Percentiles rank a stretch among this genome's conserved stretches.
Evolutionary conservation across 2,888 invertebrate genomes (phyloP).

Genomic region (Aethes cnicana): DNA sequence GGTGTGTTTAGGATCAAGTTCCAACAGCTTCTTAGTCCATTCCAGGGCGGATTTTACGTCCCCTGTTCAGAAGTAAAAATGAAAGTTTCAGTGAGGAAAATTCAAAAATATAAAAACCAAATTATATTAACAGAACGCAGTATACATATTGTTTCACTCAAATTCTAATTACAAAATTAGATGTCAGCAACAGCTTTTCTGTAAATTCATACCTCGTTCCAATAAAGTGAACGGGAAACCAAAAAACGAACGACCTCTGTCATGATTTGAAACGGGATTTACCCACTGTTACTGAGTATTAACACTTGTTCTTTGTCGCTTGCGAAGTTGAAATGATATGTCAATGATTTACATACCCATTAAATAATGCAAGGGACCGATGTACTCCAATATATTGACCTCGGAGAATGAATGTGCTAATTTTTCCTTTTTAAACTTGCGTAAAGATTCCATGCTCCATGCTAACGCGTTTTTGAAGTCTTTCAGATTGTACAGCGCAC

Average conservation of each 20-base stretch:
- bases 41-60: constrained; percentile 92
- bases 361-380: constrained; percentile 96
- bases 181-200: no score
- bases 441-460: constrained; percentile 97
- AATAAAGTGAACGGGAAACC: no score
- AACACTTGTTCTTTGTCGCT: no score
- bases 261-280: no score
- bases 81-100: background rate
- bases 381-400: constrained; percentile 95
- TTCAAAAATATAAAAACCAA: no score
- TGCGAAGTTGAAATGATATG: no score
- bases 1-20: constrained; percentile 90
- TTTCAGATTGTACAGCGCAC: constrained; percentile 94
- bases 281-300: no score
- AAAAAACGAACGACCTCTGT: no score
- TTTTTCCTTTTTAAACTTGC: constrained; percentile 85
- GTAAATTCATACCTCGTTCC: no score
- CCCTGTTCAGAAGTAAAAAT: constrained; percentile 75
- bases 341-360: constrained; percentile 82
- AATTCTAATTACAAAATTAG: no score
- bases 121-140: no score
- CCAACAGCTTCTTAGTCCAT: constrained; percentile 93
- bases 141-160: no score
- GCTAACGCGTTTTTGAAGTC: constrained; percentile 95
- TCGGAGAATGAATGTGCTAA: constrained; percentile 83